phyloP scores from a whole-genome alignment of 2,797 vertebrate species.

The Coregonus suidteri region DNA sequence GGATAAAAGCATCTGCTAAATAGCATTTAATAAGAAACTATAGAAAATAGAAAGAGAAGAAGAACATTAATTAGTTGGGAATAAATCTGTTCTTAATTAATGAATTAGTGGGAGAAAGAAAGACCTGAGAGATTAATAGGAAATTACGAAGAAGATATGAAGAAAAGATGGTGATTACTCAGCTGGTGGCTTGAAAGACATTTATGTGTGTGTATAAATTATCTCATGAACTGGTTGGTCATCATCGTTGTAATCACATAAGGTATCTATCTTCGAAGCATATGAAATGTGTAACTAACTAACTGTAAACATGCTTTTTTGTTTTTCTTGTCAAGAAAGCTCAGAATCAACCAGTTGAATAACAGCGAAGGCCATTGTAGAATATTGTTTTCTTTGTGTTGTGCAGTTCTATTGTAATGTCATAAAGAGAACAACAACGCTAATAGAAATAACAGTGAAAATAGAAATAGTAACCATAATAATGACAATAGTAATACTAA shows the following conservation, averaged over 20 bases:
- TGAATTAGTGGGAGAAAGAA: slow-evolving; percentile 10
- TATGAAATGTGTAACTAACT: slow-evolving; percentile 26
- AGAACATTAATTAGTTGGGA: not conserved
- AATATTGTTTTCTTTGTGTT: not conserved
- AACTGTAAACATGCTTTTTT: slow-evolving; percentile 39
- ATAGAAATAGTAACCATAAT: not conserved
- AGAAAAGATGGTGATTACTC: slow-evolving; percentile 20
- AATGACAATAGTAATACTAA: not conserved
- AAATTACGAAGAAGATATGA: slow-evolving; percentile 14
- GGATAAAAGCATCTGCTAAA: no score
- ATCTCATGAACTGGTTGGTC: slow-evolving; percentile 14
- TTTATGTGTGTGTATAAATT: not conserved
- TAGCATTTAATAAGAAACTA: not conserved
- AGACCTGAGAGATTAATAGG: slow-evolving; percentile 19
- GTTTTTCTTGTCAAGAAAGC: slow-evolving; percentile 9
- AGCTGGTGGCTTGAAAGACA: slow-evolving; percentile 38
- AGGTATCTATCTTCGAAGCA: slow-evolving; percentile 27
- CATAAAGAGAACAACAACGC: not conserved
- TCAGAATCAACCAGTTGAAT: slow-evolving; percentile 29
- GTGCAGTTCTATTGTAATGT: not conserved
- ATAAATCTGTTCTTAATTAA: not conserved
- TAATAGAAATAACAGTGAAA: not conserved
- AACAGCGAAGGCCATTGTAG: slow-evolving; percentile 13
- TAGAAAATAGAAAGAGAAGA: not conserved
- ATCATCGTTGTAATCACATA: not conserved